Conservation (phyloP, 2,113 vertebrate species). For the Etheostoma cragini region DNA sequence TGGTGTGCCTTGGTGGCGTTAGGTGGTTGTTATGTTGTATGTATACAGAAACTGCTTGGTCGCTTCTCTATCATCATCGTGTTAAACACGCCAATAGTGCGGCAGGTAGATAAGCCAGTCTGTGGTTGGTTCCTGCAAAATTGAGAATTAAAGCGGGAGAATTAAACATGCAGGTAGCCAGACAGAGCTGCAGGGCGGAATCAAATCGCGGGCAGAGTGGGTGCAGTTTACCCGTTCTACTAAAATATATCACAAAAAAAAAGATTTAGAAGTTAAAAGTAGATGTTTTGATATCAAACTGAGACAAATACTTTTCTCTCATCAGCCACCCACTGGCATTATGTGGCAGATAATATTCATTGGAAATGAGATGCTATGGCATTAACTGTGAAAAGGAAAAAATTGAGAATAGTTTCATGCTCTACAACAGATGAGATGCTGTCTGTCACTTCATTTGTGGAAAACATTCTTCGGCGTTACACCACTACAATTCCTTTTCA, state of each 20-base stretch:
- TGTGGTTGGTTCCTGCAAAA: too few species aligned
- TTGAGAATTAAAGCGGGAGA: too few species aligned
- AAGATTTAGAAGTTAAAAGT: slow-evolving; percentile 6
- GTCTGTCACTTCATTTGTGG: background rate
- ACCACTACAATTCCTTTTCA: background rate
- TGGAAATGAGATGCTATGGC: background rate
- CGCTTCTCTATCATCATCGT: too few species aligned
- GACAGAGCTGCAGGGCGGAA: too few species aligned
- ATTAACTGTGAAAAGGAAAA: slow-evolving; percentile 31
- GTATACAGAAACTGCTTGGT: too few species aligned
- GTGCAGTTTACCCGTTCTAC: too few species aligned
- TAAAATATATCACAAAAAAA: background rate
- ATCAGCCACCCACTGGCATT: slow-evolving; percentile 50
- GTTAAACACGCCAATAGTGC: too few species aligned
- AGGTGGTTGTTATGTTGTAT: too few species aligned
- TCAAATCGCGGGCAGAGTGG: too few species aligned
- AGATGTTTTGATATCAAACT: slow-evolving; percentile 15
- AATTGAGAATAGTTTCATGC: slow-evolving; percentile 19
- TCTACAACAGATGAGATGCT: slow-evolving; percentile 3
- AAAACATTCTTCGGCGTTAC: background rate
- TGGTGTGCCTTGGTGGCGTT: too few species aligned
- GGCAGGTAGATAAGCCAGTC: too few species aligned
- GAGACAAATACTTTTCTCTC: slow-evolving; percentile 39
- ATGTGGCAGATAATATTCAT: slow-evolving; percentile 12
- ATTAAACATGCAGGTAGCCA: too few species aligned